Evolutionary conservation across 2,113 vertebrate genomes (phyloP).

Genomic region (Nasalis larvatus): DNA sequence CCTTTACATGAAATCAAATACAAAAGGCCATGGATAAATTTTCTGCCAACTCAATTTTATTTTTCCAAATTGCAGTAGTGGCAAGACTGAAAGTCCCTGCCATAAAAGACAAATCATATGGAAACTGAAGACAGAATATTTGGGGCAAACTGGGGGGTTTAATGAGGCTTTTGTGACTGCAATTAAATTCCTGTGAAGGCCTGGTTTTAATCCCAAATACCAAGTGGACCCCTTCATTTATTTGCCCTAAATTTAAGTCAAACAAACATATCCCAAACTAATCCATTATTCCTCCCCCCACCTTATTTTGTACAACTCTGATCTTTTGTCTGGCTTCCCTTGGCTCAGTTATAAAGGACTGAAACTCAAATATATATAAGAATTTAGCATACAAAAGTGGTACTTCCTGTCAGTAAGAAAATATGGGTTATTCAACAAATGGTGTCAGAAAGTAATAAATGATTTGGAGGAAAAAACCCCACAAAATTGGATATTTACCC

Average conservation of each 20-base stretch:
- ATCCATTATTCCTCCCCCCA: neutral
- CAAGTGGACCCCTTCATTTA: neutral
- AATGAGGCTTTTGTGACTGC: neutral
- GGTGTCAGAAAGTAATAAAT: neutral
- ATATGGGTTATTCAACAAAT: neutral
- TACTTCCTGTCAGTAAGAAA: neutral
- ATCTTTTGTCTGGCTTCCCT: neutral
- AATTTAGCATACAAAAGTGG: neutral
- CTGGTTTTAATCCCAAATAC: neutral
- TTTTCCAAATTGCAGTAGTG: neutral
- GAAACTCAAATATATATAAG: neutral
- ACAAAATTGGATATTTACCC: neutral
- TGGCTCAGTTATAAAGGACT: neutral
- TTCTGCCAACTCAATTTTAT: neutral
- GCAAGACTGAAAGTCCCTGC: neutral
- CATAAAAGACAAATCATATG: neutral
- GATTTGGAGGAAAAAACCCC: neutral
- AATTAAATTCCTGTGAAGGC: neutral
- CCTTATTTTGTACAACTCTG: neutral
- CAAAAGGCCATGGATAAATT: neutral
- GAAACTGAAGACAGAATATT: conserved; percentile 11
- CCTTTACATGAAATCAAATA: neutral
- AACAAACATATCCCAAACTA: neutral
- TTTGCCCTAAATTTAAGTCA: neutral
- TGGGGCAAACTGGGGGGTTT: neutral